These are phyloP conservation scores for Megalonaias nervosa DNA, from an alignment of 1,140 invertebrate genomes.

Conservation along the genomic window DNA sequence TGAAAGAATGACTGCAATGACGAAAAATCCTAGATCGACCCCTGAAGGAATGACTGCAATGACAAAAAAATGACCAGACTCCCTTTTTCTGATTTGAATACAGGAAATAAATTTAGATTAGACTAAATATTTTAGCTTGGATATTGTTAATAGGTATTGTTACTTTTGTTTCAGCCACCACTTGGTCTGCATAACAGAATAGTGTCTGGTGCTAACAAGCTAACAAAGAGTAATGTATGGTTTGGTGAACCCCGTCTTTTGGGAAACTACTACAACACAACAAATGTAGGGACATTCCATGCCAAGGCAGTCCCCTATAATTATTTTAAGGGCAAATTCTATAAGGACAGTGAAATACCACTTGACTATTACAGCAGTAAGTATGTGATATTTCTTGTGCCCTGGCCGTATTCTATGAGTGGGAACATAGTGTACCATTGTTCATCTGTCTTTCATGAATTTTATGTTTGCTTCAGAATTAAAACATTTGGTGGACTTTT, in stretches of 20 bases:
- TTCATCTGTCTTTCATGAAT: not conserved
- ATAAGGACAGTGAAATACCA: slow-evolving; percentile 54
- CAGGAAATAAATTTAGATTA: no score
- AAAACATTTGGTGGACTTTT: not conserved
- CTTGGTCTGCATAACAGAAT: slow-evolving; percentile 56
- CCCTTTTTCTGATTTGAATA: not conserved
- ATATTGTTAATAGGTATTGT: slow-evolving; percentile 4
- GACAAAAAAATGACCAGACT: not conserved
- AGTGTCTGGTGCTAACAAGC: slow-evolving; percentile 58
- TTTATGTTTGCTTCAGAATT: not conserved
- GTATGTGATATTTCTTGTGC: slow-evolving; percentile 10
- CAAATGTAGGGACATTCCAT: slow-evolving; percentile 46
- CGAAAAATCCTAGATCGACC: no score
- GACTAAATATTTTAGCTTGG: not conserved
- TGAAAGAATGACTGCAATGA: no score
- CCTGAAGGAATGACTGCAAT: not conserved
- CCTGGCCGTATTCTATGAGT: no score
- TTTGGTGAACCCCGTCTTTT: slow-evolving; percentile 56
- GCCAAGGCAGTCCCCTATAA: slow-evolving; percentile 53
- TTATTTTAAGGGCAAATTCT: slow-evolving; percentile 47
- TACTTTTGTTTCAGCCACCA: slow-evolving; percentile 45
- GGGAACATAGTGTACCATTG: not conserved
- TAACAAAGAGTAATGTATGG: slow-evolving; percentile 61
- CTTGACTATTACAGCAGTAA: slow-evolving; percentile 60
- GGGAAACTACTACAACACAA: slow-evolving; percentile 55